Conservation (phyloP, 2,113 vertebrate genomes). For the Puffinus mauretanicus region DNA sequence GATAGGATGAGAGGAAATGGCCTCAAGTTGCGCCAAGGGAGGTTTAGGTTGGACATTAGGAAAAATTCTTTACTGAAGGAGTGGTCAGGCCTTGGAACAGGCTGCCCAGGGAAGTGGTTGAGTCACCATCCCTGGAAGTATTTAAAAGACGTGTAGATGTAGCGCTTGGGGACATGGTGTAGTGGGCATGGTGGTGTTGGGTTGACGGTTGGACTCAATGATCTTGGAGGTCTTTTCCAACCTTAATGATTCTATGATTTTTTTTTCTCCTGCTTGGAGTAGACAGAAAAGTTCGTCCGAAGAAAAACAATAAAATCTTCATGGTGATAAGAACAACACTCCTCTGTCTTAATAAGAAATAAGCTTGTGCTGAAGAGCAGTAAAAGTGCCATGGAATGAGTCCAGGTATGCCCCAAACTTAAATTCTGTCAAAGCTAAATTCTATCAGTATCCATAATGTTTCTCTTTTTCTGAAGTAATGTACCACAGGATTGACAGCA, state of each 20-base stretch:
- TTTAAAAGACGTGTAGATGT: too few species aligned
- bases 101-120: too few species aligned
- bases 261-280: not conserved
- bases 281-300: not conserved
- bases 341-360: not conserved
- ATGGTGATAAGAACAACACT: not conserved
- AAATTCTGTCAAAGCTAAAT: not conserved
- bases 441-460: not conserved
- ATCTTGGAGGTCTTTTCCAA: too few species aligned
- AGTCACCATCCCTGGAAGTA: too few species aligned
- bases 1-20: too few species aligned
- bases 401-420: not conserved
- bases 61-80: too few species aligned
- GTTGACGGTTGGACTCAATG: too few species aligned
- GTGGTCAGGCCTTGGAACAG: too few species aligned
- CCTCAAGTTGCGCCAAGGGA: too few species aligned
- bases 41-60: too few species aligned
- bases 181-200: too few species aligned
- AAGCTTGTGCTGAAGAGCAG: not conserved
- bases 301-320: not conserved
- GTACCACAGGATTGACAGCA: not conserved
- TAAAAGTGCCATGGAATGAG: not conserved
- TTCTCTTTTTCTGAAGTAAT: not conserved
- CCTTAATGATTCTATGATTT: not conserved
- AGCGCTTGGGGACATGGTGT: too few species aligned